Evolutionary conservation across 1,140 invertebrate species (phyloP).

Genomic region (Augochlora pura): DNA sequence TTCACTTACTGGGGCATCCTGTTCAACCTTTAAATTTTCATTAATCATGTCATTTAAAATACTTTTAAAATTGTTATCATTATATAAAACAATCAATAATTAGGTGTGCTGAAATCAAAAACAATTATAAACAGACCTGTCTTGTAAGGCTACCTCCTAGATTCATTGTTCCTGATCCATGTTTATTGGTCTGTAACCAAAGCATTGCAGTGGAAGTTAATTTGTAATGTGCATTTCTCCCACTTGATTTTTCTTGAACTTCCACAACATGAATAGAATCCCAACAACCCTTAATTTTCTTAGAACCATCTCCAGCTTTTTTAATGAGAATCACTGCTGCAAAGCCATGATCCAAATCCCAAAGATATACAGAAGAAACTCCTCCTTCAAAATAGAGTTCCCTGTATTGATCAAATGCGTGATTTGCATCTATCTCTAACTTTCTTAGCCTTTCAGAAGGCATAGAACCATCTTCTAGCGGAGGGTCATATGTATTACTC

Average conservation of each 20-base stretch:
- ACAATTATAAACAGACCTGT: conserved; percentile 84
- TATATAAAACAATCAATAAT: neutral
- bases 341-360: conserved; percentile 99
- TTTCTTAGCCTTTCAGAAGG: conserved; percentile 97
- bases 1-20: conserved; percentile 93
- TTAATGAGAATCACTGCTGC: conserved; percentile 99
- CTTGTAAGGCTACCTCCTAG: conserved; percentile 98
- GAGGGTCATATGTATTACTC: conserved; percentile 99
- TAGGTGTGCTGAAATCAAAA: neutral
- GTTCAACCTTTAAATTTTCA: conserved; percentile 87
- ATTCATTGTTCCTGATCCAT: conserved; percentile 98
- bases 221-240: conserved; percentile 98
- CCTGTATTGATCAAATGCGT: conserved; percentile 98
- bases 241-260: conserved; percentile 97
- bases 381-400: conserved; percentile 99
- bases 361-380: conserved; percentile 99
- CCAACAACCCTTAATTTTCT: conserved; percentile 99
- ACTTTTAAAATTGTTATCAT: neutral
- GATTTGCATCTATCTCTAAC: conserved; percentile 98
- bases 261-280: conserved; percentile 99
- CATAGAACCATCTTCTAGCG: conserved; percentile 98
- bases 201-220: conserved; percentile 99
- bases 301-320: conserved; percentile 97
- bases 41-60: neutral
- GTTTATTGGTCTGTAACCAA: conserved; percentile 99